Evolutionary conservation across 2,797 vertebrate species (phyloP).

Genomic region (Rachycentron canadum): DNA sequence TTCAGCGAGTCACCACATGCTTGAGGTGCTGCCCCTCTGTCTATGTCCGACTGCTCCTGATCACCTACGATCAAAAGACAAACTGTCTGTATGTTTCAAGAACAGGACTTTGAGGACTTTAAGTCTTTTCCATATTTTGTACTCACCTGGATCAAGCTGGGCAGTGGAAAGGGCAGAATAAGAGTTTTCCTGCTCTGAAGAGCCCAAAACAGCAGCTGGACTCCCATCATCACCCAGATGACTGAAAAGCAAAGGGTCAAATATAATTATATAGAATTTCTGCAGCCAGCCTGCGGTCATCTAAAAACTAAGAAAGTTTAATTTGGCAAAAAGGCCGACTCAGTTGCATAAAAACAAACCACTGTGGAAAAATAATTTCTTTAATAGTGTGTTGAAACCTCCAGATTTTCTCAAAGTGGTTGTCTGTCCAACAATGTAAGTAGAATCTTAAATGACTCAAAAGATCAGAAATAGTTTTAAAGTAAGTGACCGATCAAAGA

Average conservation of each 20-base stretch:
- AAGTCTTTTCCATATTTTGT: not conserved
- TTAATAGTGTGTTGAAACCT: not conserved
- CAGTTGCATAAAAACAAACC: not conserved
- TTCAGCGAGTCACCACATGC: conserved; percentile 69
- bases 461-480: not conserved
- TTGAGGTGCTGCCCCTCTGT: conserved; percentile 61
- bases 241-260: conserved; percentile 51
- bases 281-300: not conserved
- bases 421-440: not conserved
- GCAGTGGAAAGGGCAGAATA: conserved; percentile 86
- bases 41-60: conserved; percentile 68
- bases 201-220: conserved; percentile 84
- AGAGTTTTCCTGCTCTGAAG: conserved; percentile 83
- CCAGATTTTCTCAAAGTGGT: not conserved
- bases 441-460: not conserved
- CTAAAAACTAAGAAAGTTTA: not conserved
- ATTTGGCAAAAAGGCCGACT: not conserved
- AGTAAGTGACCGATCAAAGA: conserved; percentile 24
- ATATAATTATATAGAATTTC: not conserved
- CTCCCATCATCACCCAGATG: conserved; percentile 66
- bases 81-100: not conserved
- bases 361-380: not conserved
- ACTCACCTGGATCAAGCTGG: conserved; percentile 89
- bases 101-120: not conserved
- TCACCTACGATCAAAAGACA: conserved; percentile 60